These are phyloP conservation scores for Mesodorylaimus sp. DNA, from an alignment of 2,888 invertebrate species.

Conservation along the genomic window DNA sequence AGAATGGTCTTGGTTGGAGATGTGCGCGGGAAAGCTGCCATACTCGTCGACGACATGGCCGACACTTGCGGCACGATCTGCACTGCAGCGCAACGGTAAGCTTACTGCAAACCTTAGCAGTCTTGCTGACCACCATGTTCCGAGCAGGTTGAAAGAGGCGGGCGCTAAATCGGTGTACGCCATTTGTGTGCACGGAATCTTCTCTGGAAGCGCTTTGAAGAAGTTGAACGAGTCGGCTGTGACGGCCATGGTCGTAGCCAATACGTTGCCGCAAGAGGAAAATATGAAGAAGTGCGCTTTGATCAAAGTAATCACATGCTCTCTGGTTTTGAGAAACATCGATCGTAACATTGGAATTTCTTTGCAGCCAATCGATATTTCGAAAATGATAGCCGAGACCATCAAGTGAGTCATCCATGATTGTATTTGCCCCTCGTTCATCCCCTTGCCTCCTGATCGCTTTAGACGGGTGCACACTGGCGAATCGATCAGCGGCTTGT, in stretches of 20 bases:
- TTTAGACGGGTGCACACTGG: constrained; percentile 95
- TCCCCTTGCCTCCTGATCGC: no score
- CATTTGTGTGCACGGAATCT: constrained; percentile 80
- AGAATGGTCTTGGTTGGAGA: constrained; percentile 90
- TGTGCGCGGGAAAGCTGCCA: constrained; percentile 67
- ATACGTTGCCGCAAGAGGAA: constrained; percentile 85
- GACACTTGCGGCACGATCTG: constrained; percentile 91
- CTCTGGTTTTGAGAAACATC: neutral
- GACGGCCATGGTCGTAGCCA: constrained; percentile 86
- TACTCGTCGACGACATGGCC: constrained; percentile 89
- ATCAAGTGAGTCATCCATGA: no score
- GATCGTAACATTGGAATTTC: neutral
- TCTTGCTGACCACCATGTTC: neutral
- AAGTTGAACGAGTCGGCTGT: constrained; percentile 77
- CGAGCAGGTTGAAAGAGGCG: constrained; percentile 64
- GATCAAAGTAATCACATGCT: constrained; percentile 45
- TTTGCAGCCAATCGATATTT: constrained; percentile 86
- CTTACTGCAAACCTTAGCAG: neutral
- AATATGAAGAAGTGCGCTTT: constrained; percentile 78
- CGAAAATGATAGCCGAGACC: constrained; percentile 98
- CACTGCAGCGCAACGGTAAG: constrained; percentile 68
- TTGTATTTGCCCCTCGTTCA: no score
- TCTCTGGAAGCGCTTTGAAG: constrained; percentile 81
- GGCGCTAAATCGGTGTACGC: constrained; percentile 50
- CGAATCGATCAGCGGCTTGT: constrained; percentile 91